Conservation (phyloP, 2,888 invertebrate species). For the Drosophila testacea region DNA sequence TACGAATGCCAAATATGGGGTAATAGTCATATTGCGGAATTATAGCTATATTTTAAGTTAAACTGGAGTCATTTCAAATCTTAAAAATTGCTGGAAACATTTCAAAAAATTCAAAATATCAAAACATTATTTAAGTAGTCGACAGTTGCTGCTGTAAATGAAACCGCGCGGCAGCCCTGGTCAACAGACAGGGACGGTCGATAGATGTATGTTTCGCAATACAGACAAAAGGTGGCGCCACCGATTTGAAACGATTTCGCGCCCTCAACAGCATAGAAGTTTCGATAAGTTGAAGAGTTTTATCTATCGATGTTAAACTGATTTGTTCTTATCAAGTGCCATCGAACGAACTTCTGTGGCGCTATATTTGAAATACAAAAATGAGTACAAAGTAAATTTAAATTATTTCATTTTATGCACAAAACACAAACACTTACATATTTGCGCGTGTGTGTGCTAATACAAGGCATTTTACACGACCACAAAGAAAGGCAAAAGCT, state of each 20-base stretch:
- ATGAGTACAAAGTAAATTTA: not conserved
- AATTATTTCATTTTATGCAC: not conserved
- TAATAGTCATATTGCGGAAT: too few species aligned
- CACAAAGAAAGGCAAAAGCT: constrained; percentile 54
- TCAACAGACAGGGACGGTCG: too few species aligned
- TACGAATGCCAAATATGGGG: too few species aligned
- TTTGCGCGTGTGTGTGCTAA: not conserved
- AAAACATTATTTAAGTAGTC: too few species aligned
- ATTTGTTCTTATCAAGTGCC: not conserved
- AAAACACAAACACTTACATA: not conserved
- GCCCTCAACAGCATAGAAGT: constrained; percentile 1
- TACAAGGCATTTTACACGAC: constrained; percentile 18
- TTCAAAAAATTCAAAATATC: too few species aligned
- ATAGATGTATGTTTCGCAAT: too few species aligned
- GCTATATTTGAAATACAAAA: not conserved
- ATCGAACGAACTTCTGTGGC: not conserved
- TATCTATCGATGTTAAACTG: not conserved
- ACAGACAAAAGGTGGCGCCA: too few species aligned
- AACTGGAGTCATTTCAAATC: too few species aligned
- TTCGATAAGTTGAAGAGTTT: not conserved
- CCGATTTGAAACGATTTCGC: not conserved
- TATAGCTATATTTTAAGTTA: too few species aligned
- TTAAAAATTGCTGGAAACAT: too few species aligned
- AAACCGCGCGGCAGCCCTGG: too few species aligned
- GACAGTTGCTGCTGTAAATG: too few species aligned